Evolutionary conservation across 2,797 vertebrate genomes (phyloP), one percentile per base, ranked within the genome.

Genomic region (Picus viridis): DNA sequence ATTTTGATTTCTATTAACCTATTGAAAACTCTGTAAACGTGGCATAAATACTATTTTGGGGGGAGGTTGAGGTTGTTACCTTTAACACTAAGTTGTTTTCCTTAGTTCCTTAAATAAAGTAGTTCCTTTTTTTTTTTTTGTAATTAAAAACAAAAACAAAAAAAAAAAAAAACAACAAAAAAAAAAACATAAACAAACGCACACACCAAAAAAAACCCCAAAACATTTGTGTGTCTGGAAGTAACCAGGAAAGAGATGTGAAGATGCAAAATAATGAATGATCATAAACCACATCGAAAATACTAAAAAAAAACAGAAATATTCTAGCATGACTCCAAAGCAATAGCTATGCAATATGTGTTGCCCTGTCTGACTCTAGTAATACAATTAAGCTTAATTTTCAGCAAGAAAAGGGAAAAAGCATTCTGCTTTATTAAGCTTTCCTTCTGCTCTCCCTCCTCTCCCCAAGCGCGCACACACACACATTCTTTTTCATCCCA

Each of bases 371-470:
- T 92, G 59, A 64, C 49, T 80, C 10, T 62, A 61, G 54, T 56
- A 85, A 49, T 78, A 36, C n/a, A 71, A 56, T 65, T 70, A 5
- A 41, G 62, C 12, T 11, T 92, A 54, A 78, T 90, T 73, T 91
- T 86, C 32, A 78, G 36, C 45, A 80, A 86, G 67, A 88, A 91
- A 59, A 75, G 56, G 41, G 23, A 7, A 39, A 34, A 67, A 80
- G 27, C 10, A 1, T 90, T 88, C 79, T 75, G 68, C 29, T 91
- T 88, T 88, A 83, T 95, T 91, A 91, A 76, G 84, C 68, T 68
- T 93, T 77, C 34, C 58, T 80, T 81, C 39, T 92, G 61, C 61
- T 93, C 49, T 92, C 76, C 34, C 27, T 72, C 32, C 56, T 79
- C 24, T 68, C 65, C 83, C 64, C 4, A 4, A 88, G 71, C 41